Evolutionary conservation across 2,113 vertebrate genomes (phyloP).

Genomic region (Tichodroma muraria): DNA sequence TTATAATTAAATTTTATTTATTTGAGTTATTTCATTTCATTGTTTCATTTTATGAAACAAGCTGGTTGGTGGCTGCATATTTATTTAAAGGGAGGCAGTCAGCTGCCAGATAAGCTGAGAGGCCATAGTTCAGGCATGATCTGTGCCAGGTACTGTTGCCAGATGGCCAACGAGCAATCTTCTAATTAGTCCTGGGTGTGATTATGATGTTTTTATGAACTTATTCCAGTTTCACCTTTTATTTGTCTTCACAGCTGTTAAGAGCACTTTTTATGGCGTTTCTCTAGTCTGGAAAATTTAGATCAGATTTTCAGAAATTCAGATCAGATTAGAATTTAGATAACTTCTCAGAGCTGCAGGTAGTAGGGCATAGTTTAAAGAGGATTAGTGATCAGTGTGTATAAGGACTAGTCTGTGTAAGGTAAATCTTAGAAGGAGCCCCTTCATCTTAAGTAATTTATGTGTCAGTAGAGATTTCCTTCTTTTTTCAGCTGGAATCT

Average conservation of each 20-base stretch:
- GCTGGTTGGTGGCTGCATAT: background rate
- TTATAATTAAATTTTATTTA: background rate
- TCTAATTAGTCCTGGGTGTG: background rate
- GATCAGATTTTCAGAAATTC: background rate
- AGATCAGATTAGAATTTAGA: background rate
- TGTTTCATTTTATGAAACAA: background rate
- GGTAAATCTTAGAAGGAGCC: background rate
- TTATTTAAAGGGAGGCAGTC: background rate
- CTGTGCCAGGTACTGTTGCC: background rate
- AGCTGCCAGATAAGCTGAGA: background rate
- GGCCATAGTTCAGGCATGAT: background rate
- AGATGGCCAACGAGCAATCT: background rate
- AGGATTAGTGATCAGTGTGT: background rate
- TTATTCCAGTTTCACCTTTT: background rate
- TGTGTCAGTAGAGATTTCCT: conserved; percentile 20
- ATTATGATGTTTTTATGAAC: background rate
- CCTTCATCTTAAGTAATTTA: conserved; percentile 31
- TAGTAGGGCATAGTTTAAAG: background rate
- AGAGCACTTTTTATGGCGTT: background rate
- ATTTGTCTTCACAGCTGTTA: background rate
- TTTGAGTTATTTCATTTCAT: background rate
- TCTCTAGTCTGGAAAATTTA: background rate
- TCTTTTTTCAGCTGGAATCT: background rate
- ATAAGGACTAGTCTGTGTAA: background rate
- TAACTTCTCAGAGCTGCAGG: background rate